phyloP scores from a whole-genome alignment of 2,113 vertebrate genomes.

The Colossoma macropomum region DNA sequence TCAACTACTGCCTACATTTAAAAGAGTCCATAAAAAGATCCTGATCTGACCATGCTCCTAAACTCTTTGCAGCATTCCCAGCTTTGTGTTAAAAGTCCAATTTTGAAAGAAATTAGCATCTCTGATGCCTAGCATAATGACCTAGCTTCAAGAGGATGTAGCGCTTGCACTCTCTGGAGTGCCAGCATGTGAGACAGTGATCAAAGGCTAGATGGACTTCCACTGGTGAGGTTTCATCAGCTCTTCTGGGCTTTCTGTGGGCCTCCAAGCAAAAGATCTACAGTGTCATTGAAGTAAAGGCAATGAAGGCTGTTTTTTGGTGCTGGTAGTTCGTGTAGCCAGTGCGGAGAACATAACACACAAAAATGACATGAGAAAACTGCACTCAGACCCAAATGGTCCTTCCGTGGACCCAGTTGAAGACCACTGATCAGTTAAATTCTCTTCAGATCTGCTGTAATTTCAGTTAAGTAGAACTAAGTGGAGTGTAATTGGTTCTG shows the following conservation, averaged over 20 bases:
- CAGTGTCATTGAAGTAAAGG: slow-evolving; percentile 2
- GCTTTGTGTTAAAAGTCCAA: neutral
- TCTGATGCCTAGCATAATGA: neutral
- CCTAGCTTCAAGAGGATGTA: neutral
- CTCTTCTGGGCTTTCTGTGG: neutral
- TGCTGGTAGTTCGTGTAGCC: neutral
- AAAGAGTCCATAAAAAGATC: neutral
- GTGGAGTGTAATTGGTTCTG: neutral
- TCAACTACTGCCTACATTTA: neutral
- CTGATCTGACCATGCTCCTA: neutral
- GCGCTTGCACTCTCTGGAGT: neutral
- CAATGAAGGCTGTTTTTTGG: neutral
- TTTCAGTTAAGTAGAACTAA: neutral
- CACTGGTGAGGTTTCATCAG: slow-evolving; percentile 12
- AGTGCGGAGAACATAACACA: neutral
- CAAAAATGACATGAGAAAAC: neutral
- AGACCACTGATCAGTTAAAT: neutral
- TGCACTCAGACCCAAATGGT: neutral
- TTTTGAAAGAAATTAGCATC: neutral
- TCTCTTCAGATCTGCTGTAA: neutral
- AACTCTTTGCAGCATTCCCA: neutral
- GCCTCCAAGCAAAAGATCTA: neutral
- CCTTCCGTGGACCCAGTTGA: neutral
- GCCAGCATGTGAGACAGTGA: neutral
- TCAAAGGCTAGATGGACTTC: neutral